A percentile compares a stretch with the other conserved stretches of the same genome.
phyloP scores from a whole-genome alignment of 2,113 vertebrate species.

The Varanus komodoensis region DNA sequence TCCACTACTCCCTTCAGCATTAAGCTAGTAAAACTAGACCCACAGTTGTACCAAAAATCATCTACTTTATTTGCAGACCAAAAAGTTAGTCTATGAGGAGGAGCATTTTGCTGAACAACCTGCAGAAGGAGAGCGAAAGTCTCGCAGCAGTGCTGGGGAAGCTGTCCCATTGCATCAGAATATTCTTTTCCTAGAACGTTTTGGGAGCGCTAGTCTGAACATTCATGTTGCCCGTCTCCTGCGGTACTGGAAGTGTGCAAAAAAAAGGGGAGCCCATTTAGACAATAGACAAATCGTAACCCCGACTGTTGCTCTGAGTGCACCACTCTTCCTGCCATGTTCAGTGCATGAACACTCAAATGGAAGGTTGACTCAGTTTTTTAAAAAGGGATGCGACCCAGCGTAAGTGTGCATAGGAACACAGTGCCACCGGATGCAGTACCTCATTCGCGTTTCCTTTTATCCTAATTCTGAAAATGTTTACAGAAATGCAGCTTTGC shows the following conservation, averaged over 20 bases:
- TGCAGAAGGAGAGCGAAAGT: neutral
- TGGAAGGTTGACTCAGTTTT: neutral
- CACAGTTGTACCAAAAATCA: neutral
- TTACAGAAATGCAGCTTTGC: accelerated
- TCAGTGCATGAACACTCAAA: neutral
- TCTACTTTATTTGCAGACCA: too few species aligned
- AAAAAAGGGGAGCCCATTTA: neutral
- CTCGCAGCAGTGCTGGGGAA: neutral
- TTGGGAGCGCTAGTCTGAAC: neutral
- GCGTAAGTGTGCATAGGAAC: accelerated
- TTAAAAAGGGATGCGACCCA: neutral
- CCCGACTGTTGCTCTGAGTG: neutral
- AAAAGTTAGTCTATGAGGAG: neutral
- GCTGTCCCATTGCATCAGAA: neutral
- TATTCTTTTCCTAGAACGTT: neutral
- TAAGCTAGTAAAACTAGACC: neutral
- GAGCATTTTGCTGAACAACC: too few species aligned
- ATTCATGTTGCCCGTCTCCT: neutral
- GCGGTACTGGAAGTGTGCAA: neutral
- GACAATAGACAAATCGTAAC: neutral
- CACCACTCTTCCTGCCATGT: neutral
- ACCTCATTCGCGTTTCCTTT: neutral
- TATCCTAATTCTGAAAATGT: neutral
- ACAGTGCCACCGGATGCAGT: accelerated
- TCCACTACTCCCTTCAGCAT: neutral